Conservation (phyloP, 2,113 vertebrate species). For the Scortum barcoo region DNA sequence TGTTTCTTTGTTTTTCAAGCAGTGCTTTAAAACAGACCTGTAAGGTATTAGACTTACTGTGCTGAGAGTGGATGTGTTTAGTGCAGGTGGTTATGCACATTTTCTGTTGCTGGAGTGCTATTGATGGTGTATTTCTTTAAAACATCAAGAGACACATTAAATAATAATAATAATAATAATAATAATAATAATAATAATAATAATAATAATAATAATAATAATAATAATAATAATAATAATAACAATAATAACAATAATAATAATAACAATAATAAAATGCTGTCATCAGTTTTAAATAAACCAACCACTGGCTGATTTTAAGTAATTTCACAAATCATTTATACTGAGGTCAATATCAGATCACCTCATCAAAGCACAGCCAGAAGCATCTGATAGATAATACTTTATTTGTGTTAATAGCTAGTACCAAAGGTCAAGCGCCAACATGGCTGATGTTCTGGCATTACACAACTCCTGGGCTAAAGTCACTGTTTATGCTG, state of each 20-base stretch:
- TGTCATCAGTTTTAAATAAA: not conserved
- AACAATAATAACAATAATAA: no score
- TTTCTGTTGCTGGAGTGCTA: no score
- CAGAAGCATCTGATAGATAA: conserved; percentile 14
- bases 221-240: no score
- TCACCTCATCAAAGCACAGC: conserved; percentile 8
- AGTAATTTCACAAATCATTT: not conserved
- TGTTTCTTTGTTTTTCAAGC: not conserved
- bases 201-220: no score
- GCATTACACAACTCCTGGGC: conserved; percentile 73
- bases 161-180: no score
- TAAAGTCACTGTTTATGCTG: conserved; percentile 84
- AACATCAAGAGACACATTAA: not conserved
- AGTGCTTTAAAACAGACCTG: not conserved
- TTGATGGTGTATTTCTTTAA: not conserved
- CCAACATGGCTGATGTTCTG: conserved; percentile 60
- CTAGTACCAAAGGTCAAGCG: conserved; percentile 68
- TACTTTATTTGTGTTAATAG: conserved; percentile 49
- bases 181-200: no score
- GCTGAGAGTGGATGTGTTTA: not conserved
- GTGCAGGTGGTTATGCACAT: not conserved
- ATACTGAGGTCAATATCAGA: not conserved
- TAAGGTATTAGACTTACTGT: not conserved
- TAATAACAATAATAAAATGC: no score
- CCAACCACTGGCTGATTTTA: not conserved